A percentile compares a stretch with the other conserved stretches of the same genome.
Evolutionary conservation across 2,797 vertebrate genomes (phyloP).

Genomic region (Serranus cabrilla): DNA sequence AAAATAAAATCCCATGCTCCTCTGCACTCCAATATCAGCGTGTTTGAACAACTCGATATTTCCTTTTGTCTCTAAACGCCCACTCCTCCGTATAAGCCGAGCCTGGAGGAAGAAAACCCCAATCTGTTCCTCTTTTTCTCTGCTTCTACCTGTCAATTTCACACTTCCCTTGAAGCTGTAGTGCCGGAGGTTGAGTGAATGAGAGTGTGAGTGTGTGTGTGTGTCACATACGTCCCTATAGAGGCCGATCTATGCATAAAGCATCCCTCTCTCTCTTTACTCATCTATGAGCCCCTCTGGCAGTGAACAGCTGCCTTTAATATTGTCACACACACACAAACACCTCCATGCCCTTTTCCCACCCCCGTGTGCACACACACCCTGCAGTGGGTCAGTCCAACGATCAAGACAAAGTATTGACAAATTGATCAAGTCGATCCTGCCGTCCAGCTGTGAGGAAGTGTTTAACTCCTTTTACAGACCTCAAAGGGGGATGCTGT

Average conservation of each 20-base stretch:
- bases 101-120: constrained; percentile 35
- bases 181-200: constrained; percentile 9
- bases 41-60: constrained; percentile 29
- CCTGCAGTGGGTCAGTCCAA: constrained; percentile 54
- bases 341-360: background rate
- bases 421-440: constrained; percentile 72
- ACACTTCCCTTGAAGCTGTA: constrained; percentile 17
- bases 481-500: constrained; percentile 36
- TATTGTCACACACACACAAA: constrained; percentile 21
- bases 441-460: constrained; percentile 72
- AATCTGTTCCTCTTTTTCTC: constrained; percentile 34
- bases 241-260: constrained; percentile 44
- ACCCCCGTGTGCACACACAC: constrained; percentile 23
- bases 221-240: constrained; percentile 32
- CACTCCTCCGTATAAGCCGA: constrained; percentile 25
- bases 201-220: constrained; percentile 10
- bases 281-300: constrained; percentile 44
- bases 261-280: constrained; percentile 16
- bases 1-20: background rate
- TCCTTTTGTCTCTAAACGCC: constrained; percentile 41
- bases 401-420: constrained; percentile 73
- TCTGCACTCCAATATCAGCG: constrained; percentile 20
- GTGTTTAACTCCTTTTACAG: constrained; percentile 66
- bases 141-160: constrained; percentile 40
- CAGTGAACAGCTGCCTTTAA: constrained; percentile 46